Evolutionary conservation across 2,888 invertebrate species (phyloP), one percentile per base, ranked within the genome.

Genomic region (Ornithoptera priamus): DNA sequence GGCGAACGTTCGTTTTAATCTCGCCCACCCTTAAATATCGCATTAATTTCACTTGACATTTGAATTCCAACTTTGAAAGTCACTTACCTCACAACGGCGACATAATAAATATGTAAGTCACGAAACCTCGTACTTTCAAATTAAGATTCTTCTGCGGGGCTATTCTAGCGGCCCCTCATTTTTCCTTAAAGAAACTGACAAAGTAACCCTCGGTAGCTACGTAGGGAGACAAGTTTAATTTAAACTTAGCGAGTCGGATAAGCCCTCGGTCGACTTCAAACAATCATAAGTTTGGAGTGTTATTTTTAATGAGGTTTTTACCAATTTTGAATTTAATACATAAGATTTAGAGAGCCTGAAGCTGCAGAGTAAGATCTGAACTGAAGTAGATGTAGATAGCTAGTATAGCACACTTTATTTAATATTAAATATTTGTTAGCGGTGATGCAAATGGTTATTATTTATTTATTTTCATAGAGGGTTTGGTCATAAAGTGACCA

Each of bases 241-340:
- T 89, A 90, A 90, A 89, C 81, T 90, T 89, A 77, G 76, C 74
- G 83, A 82, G 80, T 77, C 83, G 80, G 77, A 80, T 79, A 81
- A 85, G 82, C 84, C 85, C 82, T 79, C 76, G 78, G 79, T 76
- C 79, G 78, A 79, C 75, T 78, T 80, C 79, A 75, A 81, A 81
- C 87, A 86, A 86, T 89, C 87, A 89, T 84, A 88, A 88, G 83
- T 90, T 89, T 78, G 76, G 85, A 88, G 85, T 87, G 89, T 87
- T 88, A 89, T 89, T 89, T 89, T 88, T 88, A 89, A 89, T 87
- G 89, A 89, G 85, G 87, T 90, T 86, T 84, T 86, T 81, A 79
- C 78, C 81, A 80, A 82, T 85, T 85, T 81, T 70, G 84, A 86
- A 87, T 85, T 85, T 85, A 85, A 86, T 82, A 82, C 83, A 78